Evolutionary conservation across 1,140 invertebrate species (phyloP), one percentile per base, ranked within the genome.

Genomic region (Papilio polyxenes): DNA sequence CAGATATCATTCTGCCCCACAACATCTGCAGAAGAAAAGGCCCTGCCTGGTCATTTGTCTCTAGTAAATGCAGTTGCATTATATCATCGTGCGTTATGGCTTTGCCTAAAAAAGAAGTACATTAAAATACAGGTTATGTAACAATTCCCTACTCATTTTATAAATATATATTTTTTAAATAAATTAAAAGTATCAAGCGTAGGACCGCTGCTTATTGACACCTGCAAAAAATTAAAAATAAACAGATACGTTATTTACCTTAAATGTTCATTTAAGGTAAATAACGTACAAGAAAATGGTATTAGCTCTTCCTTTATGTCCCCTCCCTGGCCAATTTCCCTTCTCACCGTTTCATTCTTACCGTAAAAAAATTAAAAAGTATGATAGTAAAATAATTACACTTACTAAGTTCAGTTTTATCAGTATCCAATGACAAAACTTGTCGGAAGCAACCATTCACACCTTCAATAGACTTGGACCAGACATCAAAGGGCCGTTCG

Each of bases 401-500:
- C 89, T 89, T 84, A 92, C 91, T 85, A 15, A 91, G 85, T 69
- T 90, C 89, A 65, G 86, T 90, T 17, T 89, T 89, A 75, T 91
- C 87, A 9, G 85, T 88, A 69, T 89, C 90, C 83, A 92, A 85
- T 51, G 90, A 89, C 7, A 93, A 65, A 6, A 93, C 84, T 83
- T 92, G 90, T 13, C 87, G 82, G 82, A 92, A 93, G 69, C 92
- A 93, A 0, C 92, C 92, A 20, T 85, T 89, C 0, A 89, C 82
- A 8, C 84, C 89, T 11, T 82, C 84, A 2, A 90, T 81, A 0
- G 88, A 84, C 62, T 88, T 89, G 0, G 92, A 93, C 92, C 92
- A 94, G 1, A 94, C 91, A 75, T 94, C 92, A 62, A 91, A 92
- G 1, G 92, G 89, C 13, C 85, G 82, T 48, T 92, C 90, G 0